These are phyloP conservation scores for Meleagris gallopavo DNA, from an alignment of 2,113 vertebrate genomes.

Conservation along the genomic window DNA sequence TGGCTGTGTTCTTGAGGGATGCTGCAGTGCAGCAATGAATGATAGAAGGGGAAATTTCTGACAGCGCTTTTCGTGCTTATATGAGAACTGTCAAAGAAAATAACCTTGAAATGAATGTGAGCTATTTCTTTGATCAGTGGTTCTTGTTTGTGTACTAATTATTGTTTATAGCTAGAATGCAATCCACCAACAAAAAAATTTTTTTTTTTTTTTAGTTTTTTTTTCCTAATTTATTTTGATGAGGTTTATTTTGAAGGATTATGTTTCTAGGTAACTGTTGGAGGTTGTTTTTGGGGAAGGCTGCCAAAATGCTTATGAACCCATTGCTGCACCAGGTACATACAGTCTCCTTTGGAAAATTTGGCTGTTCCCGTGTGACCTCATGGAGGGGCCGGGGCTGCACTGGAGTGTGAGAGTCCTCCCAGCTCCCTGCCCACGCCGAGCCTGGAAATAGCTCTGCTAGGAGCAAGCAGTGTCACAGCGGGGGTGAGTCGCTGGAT, in stretches of 20 bases:
- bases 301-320: conserved; percentile 45
- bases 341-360: neutral
- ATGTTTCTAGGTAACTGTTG: conserved; percentile 47
- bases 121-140: neutral
- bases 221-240: neutral
- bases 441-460: conserved; percentile 54
- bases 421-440: conserved; percentile 36
- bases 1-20: neutral
- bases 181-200: neutral
- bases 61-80: neutral
- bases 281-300: conserved; percentile 53
- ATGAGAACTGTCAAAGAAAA: neutral
- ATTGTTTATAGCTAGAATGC: neutral
- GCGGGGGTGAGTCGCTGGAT: conserved; percentile 39
- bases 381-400: neutral
- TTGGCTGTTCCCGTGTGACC: neutral
- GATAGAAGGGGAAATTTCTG: neutral
- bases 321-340: conserved; percentile 17
- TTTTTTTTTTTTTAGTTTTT: neutral
- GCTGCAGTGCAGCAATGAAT: neutral
- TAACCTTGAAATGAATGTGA: conserved; percentile 1
- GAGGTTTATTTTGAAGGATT: conserved; percentile 52
- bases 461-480: conserved; percentile 53
- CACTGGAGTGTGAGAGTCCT: neutral
- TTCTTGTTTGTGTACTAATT: neutral